These are phyloP conservation scores for Bos taurus DNA, from an alignment of 2,113 vertebrate genomes.

Conservation along the genomic window DNA sequence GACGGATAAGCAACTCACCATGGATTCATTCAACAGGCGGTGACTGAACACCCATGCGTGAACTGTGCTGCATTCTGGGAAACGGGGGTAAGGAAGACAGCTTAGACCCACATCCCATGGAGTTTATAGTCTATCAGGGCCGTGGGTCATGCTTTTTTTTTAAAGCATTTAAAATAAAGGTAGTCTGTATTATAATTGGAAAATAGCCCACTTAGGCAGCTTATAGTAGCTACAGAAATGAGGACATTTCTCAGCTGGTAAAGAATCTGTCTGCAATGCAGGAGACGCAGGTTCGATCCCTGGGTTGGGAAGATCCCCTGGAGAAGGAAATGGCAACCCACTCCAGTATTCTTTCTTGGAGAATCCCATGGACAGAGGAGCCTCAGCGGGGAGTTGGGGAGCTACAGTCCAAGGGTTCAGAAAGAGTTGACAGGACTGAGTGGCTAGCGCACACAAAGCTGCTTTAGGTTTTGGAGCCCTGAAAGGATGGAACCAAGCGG, in stretches of 20 bases:
- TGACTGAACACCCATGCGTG: fast-evolving
- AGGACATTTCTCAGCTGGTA: background rate
- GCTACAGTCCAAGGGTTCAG: background rate
- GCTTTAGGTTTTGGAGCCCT: background rate
- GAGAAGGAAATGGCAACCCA: background rate
- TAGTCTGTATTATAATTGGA: background rate
- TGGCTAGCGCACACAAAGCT: fast-evolving
- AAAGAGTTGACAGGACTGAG: background rate
- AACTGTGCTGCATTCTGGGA: fast-evolving
- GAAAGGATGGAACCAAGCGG: background rate
- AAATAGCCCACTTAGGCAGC: background rate
- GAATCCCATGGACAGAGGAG: background rate
- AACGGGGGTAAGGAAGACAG: background rate
- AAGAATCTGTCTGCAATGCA: background rate
- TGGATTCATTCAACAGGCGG: background rate
- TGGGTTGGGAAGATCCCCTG: background rate
- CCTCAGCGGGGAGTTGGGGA: fast-evolving
- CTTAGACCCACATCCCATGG: fast-evolving
- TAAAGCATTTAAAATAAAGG: background rate
- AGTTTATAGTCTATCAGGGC: background rate
- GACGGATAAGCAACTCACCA: background rate
- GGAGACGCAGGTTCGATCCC: background rate
- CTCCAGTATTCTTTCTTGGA: background rate
- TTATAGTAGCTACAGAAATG: background rate
- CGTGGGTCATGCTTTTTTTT: background rate